These are phyloP conservation scores for Druceiella hillmani DNA, from an alignment of 2,888 invertebrate species.

Conservation along the genomic window DNA sequence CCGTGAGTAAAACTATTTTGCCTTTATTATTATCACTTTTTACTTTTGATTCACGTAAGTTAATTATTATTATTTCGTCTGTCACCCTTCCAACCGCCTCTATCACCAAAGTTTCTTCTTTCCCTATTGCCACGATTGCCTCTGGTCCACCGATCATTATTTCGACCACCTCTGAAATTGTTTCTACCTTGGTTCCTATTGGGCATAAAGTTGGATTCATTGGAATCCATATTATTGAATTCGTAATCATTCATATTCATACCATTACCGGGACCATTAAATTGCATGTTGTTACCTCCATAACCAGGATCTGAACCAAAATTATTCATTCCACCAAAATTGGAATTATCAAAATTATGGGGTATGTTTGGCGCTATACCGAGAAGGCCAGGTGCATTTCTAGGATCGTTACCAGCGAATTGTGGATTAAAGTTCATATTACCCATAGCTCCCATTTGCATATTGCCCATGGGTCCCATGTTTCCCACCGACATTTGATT, in stretches of 20 bases:
- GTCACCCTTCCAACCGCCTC: constrained; percentile 50
- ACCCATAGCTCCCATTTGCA: too few species aligned
- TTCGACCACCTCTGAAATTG: constrained; percentile 35
- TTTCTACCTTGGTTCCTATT: constrained; percentile 40
- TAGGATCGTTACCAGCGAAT: constrained; percentile 44
- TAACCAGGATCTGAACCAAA: constrained; percentile 36
- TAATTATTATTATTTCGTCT: constrained; percentile 31
- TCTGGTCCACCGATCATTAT: constrained; percentile 45
- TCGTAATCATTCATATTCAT: constrained; percentile 21
- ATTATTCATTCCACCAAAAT: constrained; percentile 29
- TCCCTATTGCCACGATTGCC: constrained; percentile 46
- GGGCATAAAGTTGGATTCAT: constrained; percentile 38
- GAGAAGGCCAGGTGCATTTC: constrained; percentile 51
- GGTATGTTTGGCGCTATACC: constrained; percentile 53
- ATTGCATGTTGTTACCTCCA: constrained; percentile 36
- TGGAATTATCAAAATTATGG: constrained; percentile 42
- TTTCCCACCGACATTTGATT: constrained; percentile 39
- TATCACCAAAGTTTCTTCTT: constrained; percentile 46
- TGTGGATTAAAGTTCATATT: constrained; percentile 31
- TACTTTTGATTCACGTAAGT: too few species aligned
- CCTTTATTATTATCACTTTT: too few species aligned
- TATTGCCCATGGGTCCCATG: constrained; percentile 35
- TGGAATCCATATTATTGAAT: constrained; percentile 42
- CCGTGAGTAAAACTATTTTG: too few species aligned
- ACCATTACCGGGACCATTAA: constrained; percentile 39